Base-by-base conservation (phyloP, 1,140 invertebrate genomes). In the Brachionus manjavacas region DNA sequence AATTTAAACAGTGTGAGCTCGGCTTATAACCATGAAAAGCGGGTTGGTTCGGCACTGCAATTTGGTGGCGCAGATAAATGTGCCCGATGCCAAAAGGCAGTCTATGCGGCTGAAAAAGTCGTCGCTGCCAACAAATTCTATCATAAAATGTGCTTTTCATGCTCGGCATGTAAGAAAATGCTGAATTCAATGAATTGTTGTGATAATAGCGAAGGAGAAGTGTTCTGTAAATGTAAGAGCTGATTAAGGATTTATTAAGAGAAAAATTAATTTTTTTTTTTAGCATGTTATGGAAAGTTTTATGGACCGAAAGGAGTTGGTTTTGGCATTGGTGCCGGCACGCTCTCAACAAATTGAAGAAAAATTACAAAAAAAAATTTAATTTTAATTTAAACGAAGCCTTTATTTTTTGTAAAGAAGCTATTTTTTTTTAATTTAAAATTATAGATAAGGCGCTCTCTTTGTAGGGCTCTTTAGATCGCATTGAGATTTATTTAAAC, bases 101-200 rank as follows among this genome's bases (percentile, higher is more conserved):
- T 99, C 66, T 99, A 99, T 90, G 96, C 96, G 86, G 97, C 97
- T 79, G 97, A 99, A 91, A 96, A 99, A 91, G 93, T 95, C 88
- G 93, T 97, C 86, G 97, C 97, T 86, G 97, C 60, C 4, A 55
- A 66, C 20, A 68, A 28, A 72, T 60, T 25, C 7, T 81, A 64
- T 39, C 79, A 81, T 16, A 81, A 81, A 46, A 43, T 81, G 41
- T 81, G 79, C 39, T 81, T 64, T 81, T 41, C 20, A 16, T 81
- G 79, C 9, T 60, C 35, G 28, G n/a, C 39, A 31, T 81, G 79
- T 43, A 81, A 81, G 41, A 81, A 81, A 46, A 20, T 64, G 52
- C 39, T 81, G 3, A 81, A 81, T 68, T 81, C 79, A 23, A 81
- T 81, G 79, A 81, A 60, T 25, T 81, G 79, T 25, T 81, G 79